Conservation (phyloP, 1,140 invertebrate genomes). For the Bombus haemorrhoidalis region DNA sequence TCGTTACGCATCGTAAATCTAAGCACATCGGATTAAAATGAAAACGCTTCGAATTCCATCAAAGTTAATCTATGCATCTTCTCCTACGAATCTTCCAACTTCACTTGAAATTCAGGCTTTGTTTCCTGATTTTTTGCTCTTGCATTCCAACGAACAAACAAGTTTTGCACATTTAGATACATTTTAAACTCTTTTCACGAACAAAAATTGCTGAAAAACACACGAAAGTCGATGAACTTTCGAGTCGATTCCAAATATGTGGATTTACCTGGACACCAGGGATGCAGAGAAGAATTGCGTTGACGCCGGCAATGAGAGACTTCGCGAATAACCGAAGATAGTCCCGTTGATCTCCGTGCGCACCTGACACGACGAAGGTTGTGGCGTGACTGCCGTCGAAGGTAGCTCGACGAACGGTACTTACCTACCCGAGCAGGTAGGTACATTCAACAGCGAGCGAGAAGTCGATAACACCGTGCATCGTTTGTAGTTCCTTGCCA, state of each 20-base stretch:
- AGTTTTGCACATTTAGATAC: background rate
- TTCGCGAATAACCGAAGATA: slow-evolving; percentile 17
- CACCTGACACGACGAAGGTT: slow-evolving; percentile 74
- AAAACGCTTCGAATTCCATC: background rate
- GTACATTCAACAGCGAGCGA: slow-evolving; percentile 44
- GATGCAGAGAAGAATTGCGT: background rate
- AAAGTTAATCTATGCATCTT: background rate
- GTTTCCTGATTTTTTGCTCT: background rate
- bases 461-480: slow-evolving; percentile 62
- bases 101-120: background rate
- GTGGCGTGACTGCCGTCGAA: slow-evolving; percentile 73
- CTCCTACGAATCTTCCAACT: background rate
- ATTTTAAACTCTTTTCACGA: background rate
- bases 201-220: background rate
- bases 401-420: slow-evolving; percentile 76
- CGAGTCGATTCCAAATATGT: too few species aligned
- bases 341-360: slow-evolving; percentile 49
- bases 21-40: background rate
- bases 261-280: slow-evolving; percentile 10
- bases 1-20: background rate
- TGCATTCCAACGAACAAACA: background rate
- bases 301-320: slow-evolving; percentile 14
- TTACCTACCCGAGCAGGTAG: slow-evolving; percentile 71
- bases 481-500: slow-evolving; percentile 38
- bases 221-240: background rate